phyloP scores from a whole-genome alignment of 2,113 vertebrate genomes.

The Etheostoma spectabile region DNA sequence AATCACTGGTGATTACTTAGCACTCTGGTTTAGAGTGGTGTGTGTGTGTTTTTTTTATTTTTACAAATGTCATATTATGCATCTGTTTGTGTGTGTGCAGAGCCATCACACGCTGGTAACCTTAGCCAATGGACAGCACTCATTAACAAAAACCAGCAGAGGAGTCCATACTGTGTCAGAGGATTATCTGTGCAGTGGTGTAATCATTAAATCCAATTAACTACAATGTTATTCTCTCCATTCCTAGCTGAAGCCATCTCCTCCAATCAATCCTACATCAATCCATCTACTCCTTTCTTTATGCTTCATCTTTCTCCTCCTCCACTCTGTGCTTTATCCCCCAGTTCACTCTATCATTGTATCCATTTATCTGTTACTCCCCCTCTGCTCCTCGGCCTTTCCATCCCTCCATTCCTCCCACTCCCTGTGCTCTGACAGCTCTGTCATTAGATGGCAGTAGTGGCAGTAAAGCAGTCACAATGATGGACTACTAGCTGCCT shows the following conservation, averaged over 20 bases:
- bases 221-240: conserved; percentile 54
- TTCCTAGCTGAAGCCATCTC: conserved; percentile 52
- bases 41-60: conserved; percentile 18
- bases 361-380: conserved; percentile 81
- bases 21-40: conserved; percentile 36
- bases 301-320: conserved; percentile 59
- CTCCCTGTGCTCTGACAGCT: conserved; percentile 78
- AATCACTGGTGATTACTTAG: conserved; percentile 71
- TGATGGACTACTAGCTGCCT: conserved; percentile 77
- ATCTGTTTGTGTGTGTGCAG: conserved; percentile 38
- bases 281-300: conserved; percentile 58
- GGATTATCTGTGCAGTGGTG: conserved; percentile 62
- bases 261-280: conserved; percentile 66
- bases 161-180: conserved; percentile 55
- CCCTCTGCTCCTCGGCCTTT: conserved; percentile 49
- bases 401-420: conserved; percentile 71
- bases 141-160: conserved; percentile 51
- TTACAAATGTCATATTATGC: conserved; percentile 46
- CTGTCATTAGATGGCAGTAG: conserved; percentile 83
- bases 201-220: conserved; percentile 76
- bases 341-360: conserved; percentile 74
- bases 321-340: conserved; percentile 71
- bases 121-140: conserved; percentile 39
- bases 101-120: conserved; percentile 26
- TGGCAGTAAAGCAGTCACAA: conserved; percentile 80